A percentile compares a stretch with the other conserved stretches of the same genome.
Evolutionary conservation across 2,888 invertebrate species (phyloP).

Genomic region (Lepetodrilus schrolli): DNA sequence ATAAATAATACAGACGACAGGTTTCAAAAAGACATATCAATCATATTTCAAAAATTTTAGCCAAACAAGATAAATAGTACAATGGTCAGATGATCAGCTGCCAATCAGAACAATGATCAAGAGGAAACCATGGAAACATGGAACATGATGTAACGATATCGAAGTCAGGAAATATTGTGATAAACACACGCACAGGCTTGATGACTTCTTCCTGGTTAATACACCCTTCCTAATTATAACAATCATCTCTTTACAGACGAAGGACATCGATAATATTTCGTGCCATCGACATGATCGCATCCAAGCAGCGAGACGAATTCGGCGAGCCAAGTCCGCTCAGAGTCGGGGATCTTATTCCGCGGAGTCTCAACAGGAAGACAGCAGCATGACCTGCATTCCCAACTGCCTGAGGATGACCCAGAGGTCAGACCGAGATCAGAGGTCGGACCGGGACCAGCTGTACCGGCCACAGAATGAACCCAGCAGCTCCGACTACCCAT

Average conservation of each 20-base stretch:
- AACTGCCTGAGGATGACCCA: slow-evolving; percentile 66
- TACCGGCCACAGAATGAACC: slow-evolving; percentile 49
- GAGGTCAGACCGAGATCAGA: slow-evolving; percentile 52
- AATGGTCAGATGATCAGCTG: no score
- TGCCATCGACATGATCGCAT: slow-evolving; percentile 64
- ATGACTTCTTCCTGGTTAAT: no score
- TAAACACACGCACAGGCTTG: no score
- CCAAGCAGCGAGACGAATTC: slow-evolving; percentile 64
- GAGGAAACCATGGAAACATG: no score
- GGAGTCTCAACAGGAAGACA: slow-evolving; percentile 49
- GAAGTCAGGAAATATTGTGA: no score
- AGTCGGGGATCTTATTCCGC: slow-evolving; percentile 59
- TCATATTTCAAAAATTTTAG: no score
- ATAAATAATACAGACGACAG: no score
- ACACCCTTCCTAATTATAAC: not conserved
- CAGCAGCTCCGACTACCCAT: slow-evolving; percentile 56
- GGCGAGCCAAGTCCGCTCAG: slow-evolving; percentile 64
- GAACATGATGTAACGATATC: no score
- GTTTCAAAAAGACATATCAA: no score
- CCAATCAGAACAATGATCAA: no score
- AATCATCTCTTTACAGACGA: slow-evolving; percentile 52
- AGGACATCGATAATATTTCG: slow-evolving; percentile 66
- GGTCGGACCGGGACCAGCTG: slow-evolving; percentile 39
- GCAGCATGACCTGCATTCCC: slow-evolving; percentile 66
- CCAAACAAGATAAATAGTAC: no score